Evolutionary conservation across 2,888 invertebrate genomes (phyloP).

Genomic region (Aspidiotus rigidus): DNA sequence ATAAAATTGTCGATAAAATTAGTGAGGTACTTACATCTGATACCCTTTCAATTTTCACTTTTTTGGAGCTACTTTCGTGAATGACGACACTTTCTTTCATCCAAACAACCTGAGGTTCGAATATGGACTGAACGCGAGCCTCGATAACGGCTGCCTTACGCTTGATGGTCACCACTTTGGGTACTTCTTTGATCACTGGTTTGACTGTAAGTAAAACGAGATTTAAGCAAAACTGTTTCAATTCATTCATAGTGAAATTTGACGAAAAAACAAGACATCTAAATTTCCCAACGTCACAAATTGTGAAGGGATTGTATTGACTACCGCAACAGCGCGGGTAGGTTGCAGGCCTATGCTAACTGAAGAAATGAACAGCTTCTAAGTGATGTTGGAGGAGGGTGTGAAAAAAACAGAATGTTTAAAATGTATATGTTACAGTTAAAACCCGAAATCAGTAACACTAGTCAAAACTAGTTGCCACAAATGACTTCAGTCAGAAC

Average conservation of each 20-base stretch:
- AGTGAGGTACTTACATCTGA: conserved; percentile 54
- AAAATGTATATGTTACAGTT: too few relatives aligned
- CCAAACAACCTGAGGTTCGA: conserved; percentile 89
- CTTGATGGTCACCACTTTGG: conserved; percentile 83
- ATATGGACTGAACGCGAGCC: conserved; percentile 85
- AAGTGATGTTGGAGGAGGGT: too few relatives aligned
- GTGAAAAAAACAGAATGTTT: too few relatives aligned
- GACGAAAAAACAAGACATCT: too few relatives aligned
- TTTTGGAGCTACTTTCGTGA: conserved; percentile 64
- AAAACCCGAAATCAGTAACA: too few relatives aligned
- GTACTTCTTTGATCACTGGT: conserved; percentile 87
- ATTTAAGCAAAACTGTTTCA: not conserved
- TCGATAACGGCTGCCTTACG: conserved; percentile 88
- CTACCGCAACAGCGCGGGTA: too few relatives aligned
- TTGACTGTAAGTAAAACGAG: conserved; percentile 55
- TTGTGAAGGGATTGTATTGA: not conserved
- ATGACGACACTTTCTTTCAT: conserved; percentile 76
- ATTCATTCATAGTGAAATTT: too few relatives aligned
- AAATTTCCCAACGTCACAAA: not conserved
- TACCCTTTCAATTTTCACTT: conserved; percentile 65
- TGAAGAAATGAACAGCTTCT: too few relatives aligned
- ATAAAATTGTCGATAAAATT: too few relatives aligned
- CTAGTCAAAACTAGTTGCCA: too few relatives aligned
- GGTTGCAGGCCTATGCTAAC: too few relatives aligned
- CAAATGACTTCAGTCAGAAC: too few relatives aligned